A percentile compares a stretch with the other conserved stretches of the same genome.
phyloP scores from a whole-genome alignment of 1,140 invertebrate species.

The Eupeodes corollae region DNA sequence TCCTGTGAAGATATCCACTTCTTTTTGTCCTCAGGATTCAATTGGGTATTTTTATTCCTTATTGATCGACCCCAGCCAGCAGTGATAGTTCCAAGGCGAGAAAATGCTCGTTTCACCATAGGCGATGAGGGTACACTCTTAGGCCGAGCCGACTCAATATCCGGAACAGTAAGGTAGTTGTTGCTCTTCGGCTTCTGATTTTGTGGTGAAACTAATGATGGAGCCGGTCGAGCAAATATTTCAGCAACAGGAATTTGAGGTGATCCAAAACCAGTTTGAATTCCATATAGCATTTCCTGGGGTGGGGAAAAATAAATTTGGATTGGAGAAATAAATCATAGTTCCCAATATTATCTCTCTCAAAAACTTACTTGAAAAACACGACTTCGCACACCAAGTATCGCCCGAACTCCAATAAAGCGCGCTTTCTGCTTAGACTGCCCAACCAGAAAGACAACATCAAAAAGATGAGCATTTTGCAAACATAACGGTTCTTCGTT shows the following conservation, averaged over 20 bases:
- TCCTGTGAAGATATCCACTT: constrained; percentile 86
- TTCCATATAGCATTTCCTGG: constrained; percentile 91
- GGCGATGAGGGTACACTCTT: constrained; percentile 89
- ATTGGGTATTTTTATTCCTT: constrained; percentile 57
- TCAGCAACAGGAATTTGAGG: constrained; percentile 85
- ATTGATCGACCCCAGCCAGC: constrained; percentile 81
- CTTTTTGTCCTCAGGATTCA: constrained; percentile 76
- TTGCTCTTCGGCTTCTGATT: constrained; percentile 72
- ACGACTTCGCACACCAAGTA: constrained; percentile 65
- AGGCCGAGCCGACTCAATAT: constrained; percentile 53
- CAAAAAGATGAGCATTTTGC: constrained; percentile 69
- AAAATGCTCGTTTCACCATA: constrained; percentile 88
- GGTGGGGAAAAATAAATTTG: constrained; percentile 50
- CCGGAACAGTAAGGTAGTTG: constrained; percentile 77
- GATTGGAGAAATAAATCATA: too few relatives aligned
- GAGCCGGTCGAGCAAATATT: constrained; percentile 69
- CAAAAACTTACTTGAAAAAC: constrained; percentile 29
- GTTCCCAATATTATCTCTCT: too few relatives aligned
- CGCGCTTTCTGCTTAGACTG: constrained; percentile 76
- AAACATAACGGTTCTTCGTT: constrained; percentile 60
- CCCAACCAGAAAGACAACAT: constrained; percentile 82
- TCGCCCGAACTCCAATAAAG: constrained; percentile 81
- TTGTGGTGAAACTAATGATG: constrained; percentile 69
- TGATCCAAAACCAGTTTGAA: constrained; percentile 85
- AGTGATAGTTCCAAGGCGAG: constrained; percentile 74